Percentiles rank a stretch among this genome's conserved stretches.
Conservation (phyloP, 2,113 vertebrate species). For the Pipa parva region DNA sequence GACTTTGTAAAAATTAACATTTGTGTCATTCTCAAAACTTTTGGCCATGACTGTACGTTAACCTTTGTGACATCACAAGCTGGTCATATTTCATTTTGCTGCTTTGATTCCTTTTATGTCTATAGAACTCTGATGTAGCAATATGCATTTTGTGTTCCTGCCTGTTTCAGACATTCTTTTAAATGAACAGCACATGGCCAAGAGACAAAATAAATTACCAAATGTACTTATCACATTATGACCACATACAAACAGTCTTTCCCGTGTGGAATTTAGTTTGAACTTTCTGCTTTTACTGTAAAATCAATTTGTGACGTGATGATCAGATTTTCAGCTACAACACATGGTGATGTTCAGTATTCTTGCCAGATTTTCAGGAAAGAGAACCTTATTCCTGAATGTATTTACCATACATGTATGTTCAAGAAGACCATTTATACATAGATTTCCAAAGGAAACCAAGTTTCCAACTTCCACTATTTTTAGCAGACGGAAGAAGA, state of each 20-base stretch:
- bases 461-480: not conserved
- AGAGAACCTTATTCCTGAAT: not conserved
- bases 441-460: too few relatives aligned
- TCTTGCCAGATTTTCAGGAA: not conserved
- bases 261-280: not conserved
- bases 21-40: too few relatives aligned
- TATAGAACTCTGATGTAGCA: not conserved
- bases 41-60: too few relatives aligned
- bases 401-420: not conserved
- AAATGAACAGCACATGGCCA: slow-evolving; percentile 7
- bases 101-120: not conserved
- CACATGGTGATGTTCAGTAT: not conserved
- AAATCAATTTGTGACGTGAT: not conserved
- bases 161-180: not conserved
- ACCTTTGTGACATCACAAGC: too few relatives aligned
- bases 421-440: too few relatives aligned
- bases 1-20: too few relatives aligned
- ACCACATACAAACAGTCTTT: not conserved
- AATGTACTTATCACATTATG: not conserved
- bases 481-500: not conserved
- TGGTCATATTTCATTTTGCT: too few relatives aligned
- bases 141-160: not conserved
- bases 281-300: not conserved
- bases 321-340: not conserved
- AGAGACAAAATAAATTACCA: not conserved